Evolutionary conservation across 2,113 vertebrate genomes (phyloP).

Genomic region (Rhodinocichla rosea): DNA sequence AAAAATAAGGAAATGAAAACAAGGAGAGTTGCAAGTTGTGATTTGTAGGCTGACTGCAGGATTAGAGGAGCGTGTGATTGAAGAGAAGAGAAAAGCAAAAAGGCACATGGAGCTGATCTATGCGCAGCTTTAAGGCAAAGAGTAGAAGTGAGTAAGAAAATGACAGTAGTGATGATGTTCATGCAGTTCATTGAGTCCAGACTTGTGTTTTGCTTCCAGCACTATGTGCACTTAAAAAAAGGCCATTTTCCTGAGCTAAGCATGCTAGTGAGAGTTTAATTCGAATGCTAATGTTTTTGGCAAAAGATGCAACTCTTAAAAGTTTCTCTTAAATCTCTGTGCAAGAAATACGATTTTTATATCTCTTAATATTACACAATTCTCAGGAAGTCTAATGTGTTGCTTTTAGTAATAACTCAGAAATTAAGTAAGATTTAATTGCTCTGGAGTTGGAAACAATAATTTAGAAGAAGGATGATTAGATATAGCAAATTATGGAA

Average conservation of each 20-base stretch:
- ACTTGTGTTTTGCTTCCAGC: constrained; percentile 28
- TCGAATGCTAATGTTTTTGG: not conserved
- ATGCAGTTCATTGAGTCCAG: not conserved
- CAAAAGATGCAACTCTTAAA: not conserved
- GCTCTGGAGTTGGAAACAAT: not conserved
- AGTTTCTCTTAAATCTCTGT: not conserved
- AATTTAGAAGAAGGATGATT: not conserved
- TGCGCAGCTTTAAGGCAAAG: not conserved
- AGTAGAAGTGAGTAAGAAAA: not conserved
- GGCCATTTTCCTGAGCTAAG: not conserved
- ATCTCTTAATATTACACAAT: not conserved
- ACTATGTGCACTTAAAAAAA: not conserved
- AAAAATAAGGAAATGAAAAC: not conserved
- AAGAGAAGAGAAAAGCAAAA: not conserved
- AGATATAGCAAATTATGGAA: not conserved
- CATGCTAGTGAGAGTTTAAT: not conserved
- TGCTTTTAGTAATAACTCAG: not conserved
- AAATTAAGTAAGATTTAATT: not conserved
- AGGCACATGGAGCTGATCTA: not conserved
- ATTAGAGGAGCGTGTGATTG: not conserved
- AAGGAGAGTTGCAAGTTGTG: not conserved
- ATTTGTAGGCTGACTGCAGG: not conserved
- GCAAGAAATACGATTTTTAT: not conserved
- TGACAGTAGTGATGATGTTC: not conserved
- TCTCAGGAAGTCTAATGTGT: not conserved